Conservation (phyloP, 1,140 invertebrate species). For the Radopholus similis region DNA sequence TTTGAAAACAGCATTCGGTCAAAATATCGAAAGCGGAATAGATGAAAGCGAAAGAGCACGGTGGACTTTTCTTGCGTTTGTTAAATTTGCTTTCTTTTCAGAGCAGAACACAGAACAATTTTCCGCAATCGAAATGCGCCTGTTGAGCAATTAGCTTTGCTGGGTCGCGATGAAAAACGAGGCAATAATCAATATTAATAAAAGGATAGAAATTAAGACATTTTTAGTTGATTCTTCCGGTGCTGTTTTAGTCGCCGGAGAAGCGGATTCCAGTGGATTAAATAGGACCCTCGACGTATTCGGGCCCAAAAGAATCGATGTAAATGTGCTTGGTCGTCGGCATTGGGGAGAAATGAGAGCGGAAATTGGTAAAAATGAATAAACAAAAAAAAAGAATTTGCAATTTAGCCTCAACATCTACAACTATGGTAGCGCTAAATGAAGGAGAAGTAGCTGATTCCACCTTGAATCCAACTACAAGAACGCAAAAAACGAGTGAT, state of each 20-base stretch:
- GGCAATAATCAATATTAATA: too few relatives aligned
- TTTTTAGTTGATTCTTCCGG: too few relatives aligned
- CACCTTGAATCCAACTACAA: too few relatives aligned
- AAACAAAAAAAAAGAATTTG: too few relatives aligned
- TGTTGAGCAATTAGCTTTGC: not conserved
- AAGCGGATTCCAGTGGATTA: not conserved
- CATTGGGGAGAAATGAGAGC: not conserved
- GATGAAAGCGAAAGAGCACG: not conserved
- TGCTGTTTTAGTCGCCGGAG: not conserved
- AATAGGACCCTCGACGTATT: not conserved
- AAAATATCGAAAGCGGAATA: not conserved
- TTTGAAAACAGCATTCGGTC: too few relatives aligned
- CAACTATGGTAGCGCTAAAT: too few relatives aligned
- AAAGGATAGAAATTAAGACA: too few relatives aligned
- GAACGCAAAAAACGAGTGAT: too few relatives aligned
- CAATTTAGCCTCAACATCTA: not conserved
- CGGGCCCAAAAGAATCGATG: not conserved
- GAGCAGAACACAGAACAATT: not conserved
- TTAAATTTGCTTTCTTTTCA: not conserved
- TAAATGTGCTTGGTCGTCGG: not conserved
- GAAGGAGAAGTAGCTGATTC: too few relatives aligned
- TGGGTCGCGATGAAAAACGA: too few relatives aligned
- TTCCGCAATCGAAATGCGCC: not conserved
- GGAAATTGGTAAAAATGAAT: constrained; percentile 9
- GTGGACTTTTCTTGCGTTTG: not conserved